Percentiles rank a stretch among this genome's conserved stretches.
These are phyloP conservation scores for Scaptomyza graminum DNA, from an alignment of 1,140 invertebrate species.

Conservation along the genomic window DNA sequence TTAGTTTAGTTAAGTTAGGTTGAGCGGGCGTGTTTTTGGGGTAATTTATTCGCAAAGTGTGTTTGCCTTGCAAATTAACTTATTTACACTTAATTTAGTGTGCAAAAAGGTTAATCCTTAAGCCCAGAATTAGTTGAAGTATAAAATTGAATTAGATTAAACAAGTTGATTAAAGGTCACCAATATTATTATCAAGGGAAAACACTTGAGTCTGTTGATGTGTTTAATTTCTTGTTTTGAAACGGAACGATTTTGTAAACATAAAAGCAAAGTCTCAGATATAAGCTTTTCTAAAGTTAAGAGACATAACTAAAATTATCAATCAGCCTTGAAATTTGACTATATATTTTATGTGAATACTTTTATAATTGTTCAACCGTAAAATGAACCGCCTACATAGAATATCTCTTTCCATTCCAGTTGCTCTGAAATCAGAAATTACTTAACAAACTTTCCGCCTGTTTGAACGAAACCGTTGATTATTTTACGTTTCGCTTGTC, in stretches of 20 bases:
- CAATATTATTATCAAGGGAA: not conserved
- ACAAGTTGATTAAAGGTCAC: slow-evolving; percentile 13
- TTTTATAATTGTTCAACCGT: no score
- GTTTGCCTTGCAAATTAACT: slow-evolving; percentile 36
- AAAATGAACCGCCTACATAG: no score
- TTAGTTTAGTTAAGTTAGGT: not conserved
- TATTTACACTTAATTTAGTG: slow-evolving; percentile 48
- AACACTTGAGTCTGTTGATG: not conserved
- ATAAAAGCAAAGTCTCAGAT: no score
- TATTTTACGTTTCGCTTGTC: slow-evolving; percentile 22
- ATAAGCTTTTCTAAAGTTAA: no score
- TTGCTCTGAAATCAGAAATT: not conserved
- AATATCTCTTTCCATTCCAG: not conserved
- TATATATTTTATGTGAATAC: not conserved
- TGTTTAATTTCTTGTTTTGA: no score
- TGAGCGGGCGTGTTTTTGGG: slow-evolving; percentile 15
- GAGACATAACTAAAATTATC: no score
- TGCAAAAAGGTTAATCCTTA: slow-evolving; percentile 21
- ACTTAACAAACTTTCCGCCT: slow-evolving; percentile 2
- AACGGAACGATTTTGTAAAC: no score
- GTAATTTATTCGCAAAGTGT: slow-evolving; percentile 42
- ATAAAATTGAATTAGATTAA: no score
- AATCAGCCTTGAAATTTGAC: no score
- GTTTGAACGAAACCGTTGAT: slow-evolving; percentile 8
- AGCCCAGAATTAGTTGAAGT: not conserved